A percentile compares a stretch with the other conserved stretches of the same genome.
Conservation (phyloP, 2,797 vertebrate genomes). For the Megaceryle alcyon region DNA sequence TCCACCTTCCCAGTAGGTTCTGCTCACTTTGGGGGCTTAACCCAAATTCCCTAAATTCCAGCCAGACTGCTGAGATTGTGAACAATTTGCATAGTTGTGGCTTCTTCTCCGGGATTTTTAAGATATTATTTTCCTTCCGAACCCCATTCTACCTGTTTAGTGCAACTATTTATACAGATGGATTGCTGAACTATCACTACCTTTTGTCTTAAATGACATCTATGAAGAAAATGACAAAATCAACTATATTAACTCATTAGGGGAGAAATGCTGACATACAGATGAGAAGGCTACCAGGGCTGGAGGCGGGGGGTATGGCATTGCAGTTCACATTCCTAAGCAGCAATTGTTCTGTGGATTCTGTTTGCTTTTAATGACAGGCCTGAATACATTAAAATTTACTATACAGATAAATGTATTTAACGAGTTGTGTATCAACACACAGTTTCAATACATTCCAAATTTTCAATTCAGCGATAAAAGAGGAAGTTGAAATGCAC, state of each 20-base stretch:
- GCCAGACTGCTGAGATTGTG: background rate
- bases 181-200: background rate
- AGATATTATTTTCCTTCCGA: background rate
- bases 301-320: background rate
- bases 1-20: constrained; percentile 40
- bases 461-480: background rate
- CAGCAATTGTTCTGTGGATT: background rate
- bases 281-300: background rate
- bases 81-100: background rate
- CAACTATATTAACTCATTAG: background rate
- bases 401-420: background rate
- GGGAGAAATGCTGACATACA: background rate
- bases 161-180: background rate
- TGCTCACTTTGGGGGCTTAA: constrained; percentile 43
- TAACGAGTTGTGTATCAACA: background rate
- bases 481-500: background rate
- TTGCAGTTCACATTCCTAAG: background rate
- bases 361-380: constrained; percentile 10
- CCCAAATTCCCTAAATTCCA: constrained; percentile 56
- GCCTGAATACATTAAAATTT: background rate
- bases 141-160: background rate
- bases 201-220: background rate
- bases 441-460: background rate
- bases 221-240: background rate
- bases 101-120: background rate